Evolutionary conservation across 2,113 vertebrate genomes (phyloP).

Genomic region (Harpagus bidentatus): DNA sequence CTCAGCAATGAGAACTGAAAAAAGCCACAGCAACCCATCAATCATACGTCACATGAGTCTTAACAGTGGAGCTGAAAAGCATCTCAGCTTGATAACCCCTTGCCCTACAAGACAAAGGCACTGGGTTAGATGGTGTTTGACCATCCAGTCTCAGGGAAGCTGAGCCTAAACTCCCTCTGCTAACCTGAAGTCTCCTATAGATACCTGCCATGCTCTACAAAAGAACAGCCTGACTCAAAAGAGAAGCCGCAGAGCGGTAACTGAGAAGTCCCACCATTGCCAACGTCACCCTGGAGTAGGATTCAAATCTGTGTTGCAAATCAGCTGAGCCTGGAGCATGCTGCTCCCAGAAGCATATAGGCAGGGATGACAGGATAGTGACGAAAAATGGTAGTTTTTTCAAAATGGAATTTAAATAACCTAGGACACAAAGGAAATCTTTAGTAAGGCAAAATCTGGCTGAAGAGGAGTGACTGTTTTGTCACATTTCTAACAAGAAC

Average conservation of each 20-base stretch:
- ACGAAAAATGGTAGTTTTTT: background rate
- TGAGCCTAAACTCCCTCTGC: background rate
- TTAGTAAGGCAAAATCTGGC: background rate
- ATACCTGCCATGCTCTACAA: background rate
- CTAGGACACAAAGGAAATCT: background rate
- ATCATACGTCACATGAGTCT: background rate
- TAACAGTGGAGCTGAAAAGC: background rate
- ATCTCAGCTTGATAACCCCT: background rate
- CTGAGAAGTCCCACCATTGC: background rate
- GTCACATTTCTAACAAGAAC: background rate
- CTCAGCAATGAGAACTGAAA: background rate
- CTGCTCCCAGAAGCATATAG: background rate
- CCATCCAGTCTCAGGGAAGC: background rate
- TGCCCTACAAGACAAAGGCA: background rate
- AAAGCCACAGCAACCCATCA: background rate
- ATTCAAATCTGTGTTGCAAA: background rate
- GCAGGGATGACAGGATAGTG: background rate
- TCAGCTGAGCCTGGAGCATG: background rate
- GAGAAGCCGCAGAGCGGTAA: background rate
- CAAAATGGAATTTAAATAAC: background rate
- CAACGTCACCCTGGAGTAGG: background rate
- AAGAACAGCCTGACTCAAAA: fast-evolving
- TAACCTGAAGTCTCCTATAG: background rate
- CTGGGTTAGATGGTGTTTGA: background rate
- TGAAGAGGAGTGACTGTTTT: background rate